Evolutionary conservation across 2,113 vertebrate species (phyloP), one percentile per base, ranked within the genome.

Genomic region (Prinia subflava): DNA sequence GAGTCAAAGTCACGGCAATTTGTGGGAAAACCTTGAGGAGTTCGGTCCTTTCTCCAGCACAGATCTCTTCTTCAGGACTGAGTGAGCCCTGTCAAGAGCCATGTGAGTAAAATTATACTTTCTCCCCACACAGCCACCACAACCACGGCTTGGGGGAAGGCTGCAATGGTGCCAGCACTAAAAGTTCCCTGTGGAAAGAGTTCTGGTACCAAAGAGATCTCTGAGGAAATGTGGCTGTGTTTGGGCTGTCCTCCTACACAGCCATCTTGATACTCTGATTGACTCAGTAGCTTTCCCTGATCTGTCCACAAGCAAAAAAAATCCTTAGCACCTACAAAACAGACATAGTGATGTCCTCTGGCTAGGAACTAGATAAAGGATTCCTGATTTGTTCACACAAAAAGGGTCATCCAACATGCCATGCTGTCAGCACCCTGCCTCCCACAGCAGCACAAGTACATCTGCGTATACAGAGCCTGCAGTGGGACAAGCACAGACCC

Each of bases 401-500:
- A 63, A 87, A 81, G 13, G 25, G 27, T 25, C 37, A 65, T 41
- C 41, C 35, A 39, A 5, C 0, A 1, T 50, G 30, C 25, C 33
- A 20, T 13, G 44, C 39, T 86, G 57, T 47, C 77, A 84, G 60
- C n/a, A 56, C 33, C 49, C 49, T 39, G 28, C 56, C 47, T 56
- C 28, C 41, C 33, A 33, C 18, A 85, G 76, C 75, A 68, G 47
- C 83, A 73, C 21, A 4, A 64, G 31, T 4, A 12, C 20, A 10
- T 46, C 67, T 80, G 27, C 0, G 0, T 4, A 4, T 12, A 14
- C 18, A 69, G 22, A 86, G 53, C 71, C 81, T 41, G 28, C 35
- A 37, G 23, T 2, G 39, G n/a, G n/a, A n/a, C n/a, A n/a, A n/a
- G n/a, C n/a, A n/a, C n/a, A n/a, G n/a, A n/a, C n/a, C n/a, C n/a